Base-by-base conservation (phyloP, 1,140 invertebrate genomes). In the Zaprionus tsacasi region DNA sequence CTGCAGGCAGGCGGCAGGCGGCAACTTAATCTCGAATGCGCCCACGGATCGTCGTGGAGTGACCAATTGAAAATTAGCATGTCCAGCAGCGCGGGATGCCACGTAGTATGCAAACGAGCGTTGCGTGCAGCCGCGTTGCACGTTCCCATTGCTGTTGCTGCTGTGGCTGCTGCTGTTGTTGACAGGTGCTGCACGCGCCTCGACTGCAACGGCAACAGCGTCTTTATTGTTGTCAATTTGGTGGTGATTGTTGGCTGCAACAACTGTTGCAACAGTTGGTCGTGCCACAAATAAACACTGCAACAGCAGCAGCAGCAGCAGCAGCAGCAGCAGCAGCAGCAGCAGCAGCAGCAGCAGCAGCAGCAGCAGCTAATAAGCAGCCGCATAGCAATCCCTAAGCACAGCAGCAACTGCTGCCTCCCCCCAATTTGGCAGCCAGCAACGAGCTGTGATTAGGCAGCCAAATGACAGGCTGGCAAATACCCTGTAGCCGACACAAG, bases 41-140 rank as follows among this genome's bases (percentile, higher is more conserved):
- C 75, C 67, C 69, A 82, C 80, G 50, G 79, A 63, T 38, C 17
- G 45, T 50, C 17, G 45, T 50, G 17, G 45, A 70, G 67, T 81
- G 76, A 78, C 83, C 83, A 88, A 88, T 88, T 88, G 87, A 88
- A 88, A 88, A 88, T 89, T 88, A 88, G 80, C 85, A 83, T 88
- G 85, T 88, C 73, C 83, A 78, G 71, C 64, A 78, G 71, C 64
- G 40, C 21, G 27, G 25, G 27, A 38, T 43, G 70, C 63, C 64
- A 43, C 43, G 54, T 72, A 55, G 54, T 76, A 76, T 72, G 73
- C 73, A 76, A 76, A 76, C 73, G 69, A 76, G 69, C 38, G 8
- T 73, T 67, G 75, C 69, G 69, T 73, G 70, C 59, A 50, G 13
- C 17, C 13, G 15, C 25, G 36, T 36, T 71, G 64, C 59, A 50